Evolutionary conservation across 2,888 invertebrate genomes (phyloP).

Genomic region (Prenolepis imparis): DNA sequence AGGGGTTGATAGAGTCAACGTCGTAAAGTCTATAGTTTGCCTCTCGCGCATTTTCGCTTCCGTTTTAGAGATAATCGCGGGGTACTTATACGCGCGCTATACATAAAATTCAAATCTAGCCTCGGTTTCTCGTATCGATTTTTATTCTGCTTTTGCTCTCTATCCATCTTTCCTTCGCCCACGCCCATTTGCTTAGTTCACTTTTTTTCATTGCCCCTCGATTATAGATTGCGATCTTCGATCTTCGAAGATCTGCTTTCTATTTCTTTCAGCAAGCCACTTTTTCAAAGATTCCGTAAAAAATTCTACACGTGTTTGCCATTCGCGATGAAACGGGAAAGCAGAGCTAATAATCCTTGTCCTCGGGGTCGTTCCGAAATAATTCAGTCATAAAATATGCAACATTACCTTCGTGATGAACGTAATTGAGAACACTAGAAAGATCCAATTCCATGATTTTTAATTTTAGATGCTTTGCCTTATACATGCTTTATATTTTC

Average conservation of each 20-base stretch:
- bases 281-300: background rate
- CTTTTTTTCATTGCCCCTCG: background rate
- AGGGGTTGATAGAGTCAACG: slow-evolving; percentile 26
- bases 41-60: background rate
- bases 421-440: background rate
- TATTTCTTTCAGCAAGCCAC: slow-evolving; percentile 3
- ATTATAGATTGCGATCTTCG: slow-evolving; percentile 15
- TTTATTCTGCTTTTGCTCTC: background rate
- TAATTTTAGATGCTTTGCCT: background rate
- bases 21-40: background rate
- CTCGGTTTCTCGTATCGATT: slow-evolving; percentile 6
- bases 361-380: background rate
- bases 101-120: slow-evolving; percentile 40
- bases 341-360: background rate
- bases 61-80: background rate
- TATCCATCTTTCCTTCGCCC: background rate
- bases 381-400: slow-evolving; percentile 27
- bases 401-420: background rate
- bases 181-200: background rate
- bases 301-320: slow-evolving; percentile 6
- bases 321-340: slow-evolving; percentile 13
- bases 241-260: slow-evolving; percentile 21
- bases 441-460: slow-evolving; percentile 10
- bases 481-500: background rate
- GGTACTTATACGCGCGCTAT: background rate